phyloP scores from a whole-genome alignment of 2,888 invertebrate species.

The Crematogaster levior region DNA sequence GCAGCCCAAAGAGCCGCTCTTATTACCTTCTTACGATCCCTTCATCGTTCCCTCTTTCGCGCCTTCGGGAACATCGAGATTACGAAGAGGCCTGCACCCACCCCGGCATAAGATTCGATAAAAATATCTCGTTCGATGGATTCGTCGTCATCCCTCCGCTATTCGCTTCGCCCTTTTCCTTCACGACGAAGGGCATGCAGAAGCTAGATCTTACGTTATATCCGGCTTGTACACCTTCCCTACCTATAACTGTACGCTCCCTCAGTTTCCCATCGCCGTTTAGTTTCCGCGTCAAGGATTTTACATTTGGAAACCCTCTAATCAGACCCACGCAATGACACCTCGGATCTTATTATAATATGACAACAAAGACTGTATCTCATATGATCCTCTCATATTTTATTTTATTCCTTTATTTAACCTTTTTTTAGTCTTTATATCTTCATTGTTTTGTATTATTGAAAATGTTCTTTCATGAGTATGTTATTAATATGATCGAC shows the following conservation, averaged over 20 bases:
- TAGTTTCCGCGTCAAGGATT: neutral
- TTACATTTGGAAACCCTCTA: conserved; percentile 4
- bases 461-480: neutral
- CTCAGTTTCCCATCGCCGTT: conserved; percentile 3
- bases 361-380: neutral
- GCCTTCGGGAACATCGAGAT: conserved; percentile 57
- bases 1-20: conserved; percentile 35
- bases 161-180: neutral
- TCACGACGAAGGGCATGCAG: conserved; percentile 7
- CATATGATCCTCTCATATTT: neutral
- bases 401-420: neutral
- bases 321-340: neutral
- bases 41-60: conserved; percentile 40
- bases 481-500: neutral
- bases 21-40: conserved; percentile 60
- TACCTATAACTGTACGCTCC: neutral
- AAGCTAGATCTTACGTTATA: conserved; percentile 33
- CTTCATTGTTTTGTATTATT: neutral
- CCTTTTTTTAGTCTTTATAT: neutral
- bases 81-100: conserved; percentile 42
- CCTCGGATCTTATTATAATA: neutral
- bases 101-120: conserved; percentile 56
- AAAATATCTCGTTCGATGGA: conserved; percentile 56
- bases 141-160: neutral
- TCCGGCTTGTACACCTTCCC: conserved; percentile 15